Evolutionary conservation across 2,888 invertebrate genomes (phyloP).

Genomic region (Rhingia campestris): DNA sequence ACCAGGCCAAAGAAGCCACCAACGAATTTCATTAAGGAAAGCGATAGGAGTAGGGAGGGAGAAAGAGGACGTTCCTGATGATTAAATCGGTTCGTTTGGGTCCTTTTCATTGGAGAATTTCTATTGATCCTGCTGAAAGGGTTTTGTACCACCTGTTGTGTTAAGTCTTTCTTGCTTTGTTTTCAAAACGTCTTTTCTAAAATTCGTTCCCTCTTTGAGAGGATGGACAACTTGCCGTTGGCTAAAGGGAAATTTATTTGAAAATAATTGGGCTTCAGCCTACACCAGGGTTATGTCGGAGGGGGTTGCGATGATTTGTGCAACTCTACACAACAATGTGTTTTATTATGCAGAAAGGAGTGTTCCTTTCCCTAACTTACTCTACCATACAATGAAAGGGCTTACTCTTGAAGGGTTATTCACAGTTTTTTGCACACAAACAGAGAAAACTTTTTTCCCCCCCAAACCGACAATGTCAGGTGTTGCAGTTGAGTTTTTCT

Average conservation of each 20-base stretch:
- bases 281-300: not conserved
- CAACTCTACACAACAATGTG: conserved; percentile 16
- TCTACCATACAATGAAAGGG: not conserved
- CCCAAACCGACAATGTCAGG: conserved; percentile 12
- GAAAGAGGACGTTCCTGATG: not conserved
- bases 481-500: conserved; percentile 6
- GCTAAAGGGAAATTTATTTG: conserved; percentile 34
- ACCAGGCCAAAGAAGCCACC: not conserved
- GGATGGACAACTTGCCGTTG: conserved; percentile 2
- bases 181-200: not conserved
- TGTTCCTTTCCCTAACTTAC: not conserved
- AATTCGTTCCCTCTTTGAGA: too few species aligned
- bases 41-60: not conserved
- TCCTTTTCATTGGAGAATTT: not conserved
- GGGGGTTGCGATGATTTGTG: conserved; percentile 14
- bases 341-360: conserved; percentile 26
- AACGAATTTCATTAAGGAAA: conserved; percentile 19
- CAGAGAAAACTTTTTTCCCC: conserved; percentile 1
- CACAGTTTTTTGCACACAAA: not conserved
- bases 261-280: conserved; percentile 8
- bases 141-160: not conserved
- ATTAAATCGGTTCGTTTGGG: not conserved
- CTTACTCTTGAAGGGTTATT: not conserved
- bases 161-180: not conserved
- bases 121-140: not conserved